Evolutionary conservation across 2,797 vertebrate genomes (phyloP).

Genomic region (Falco berigora): DNA sequence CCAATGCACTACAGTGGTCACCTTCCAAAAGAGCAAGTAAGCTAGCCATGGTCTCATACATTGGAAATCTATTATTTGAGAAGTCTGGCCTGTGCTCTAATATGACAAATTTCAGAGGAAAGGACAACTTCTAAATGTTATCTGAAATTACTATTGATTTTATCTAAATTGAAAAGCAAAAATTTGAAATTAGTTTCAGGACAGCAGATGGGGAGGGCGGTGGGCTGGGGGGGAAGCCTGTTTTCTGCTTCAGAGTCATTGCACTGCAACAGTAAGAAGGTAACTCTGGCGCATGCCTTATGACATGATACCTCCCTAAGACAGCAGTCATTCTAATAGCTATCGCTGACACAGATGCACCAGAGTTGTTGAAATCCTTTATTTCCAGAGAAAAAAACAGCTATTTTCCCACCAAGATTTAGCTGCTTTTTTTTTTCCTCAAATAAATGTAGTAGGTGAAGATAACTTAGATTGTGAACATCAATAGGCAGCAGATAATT

Average conservation of each 20-base stretch:
- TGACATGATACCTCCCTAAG: neutral
- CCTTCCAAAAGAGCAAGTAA: neutral
- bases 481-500: conserved; percentile 13
- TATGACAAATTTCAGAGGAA: neutral
- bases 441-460: neutral
- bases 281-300: neutral
- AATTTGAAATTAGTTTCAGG: neutral
- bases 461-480: neutral
- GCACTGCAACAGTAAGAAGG: neutral
- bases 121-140: neutral
- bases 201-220: neutral
- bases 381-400: neutral
- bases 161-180: neutral
- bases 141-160: neutral
- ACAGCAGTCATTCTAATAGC: neutral
- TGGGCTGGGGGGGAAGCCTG: too few species aligned
- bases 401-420: neutral
- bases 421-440: neutral
- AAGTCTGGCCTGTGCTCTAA: neutral
- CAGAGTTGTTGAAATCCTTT: neutral
- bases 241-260: neutral
- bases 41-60: neutral
- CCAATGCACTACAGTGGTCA: neutral
- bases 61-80: neutral
- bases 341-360: neutral